Percentiles rank a stretch among this genome's conserved stretches.
phyloP scores from a whole-genome alignment of 2,888 invertebrate species.

The Tiphia femorata region DNA sequence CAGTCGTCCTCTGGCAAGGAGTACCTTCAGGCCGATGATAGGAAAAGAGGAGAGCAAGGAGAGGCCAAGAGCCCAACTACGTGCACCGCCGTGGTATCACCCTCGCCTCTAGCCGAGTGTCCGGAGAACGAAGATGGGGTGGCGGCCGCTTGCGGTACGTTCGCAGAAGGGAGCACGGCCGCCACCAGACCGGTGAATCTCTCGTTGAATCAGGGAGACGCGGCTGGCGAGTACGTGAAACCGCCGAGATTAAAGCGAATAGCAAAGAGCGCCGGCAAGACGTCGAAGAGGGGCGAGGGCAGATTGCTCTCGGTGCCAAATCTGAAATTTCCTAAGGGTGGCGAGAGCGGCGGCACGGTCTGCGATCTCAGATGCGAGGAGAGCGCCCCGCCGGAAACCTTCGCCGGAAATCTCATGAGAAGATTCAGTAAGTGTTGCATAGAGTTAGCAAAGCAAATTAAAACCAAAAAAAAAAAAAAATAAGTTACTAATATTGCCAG shows the following conservation, averaged over 20 bases:
- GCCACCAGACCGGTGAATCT: constrained; percentile 47
- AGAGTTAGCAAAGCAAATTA: no score
- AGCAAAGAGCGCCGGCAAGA: constrained; percentile 67
- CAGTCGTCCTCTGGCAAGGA: constrained; percentile 41
- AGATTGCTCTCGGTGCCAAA: constrained; percentile 84
- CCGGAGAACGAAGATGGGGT: constrained; percentile 12
- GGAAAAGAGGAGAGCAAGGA: constrained; percentile 17
- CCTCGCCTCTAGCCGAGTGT: no score
- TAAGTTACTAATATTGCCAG: constrained; percentile 17
- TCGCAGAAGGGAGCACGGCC: not conserved
- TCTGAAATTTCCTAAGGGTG: constrained; percentile 75
- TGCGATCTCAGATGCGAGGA: constrained; percentile 74
- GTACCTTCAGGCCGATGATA: constrained; percentile 25
- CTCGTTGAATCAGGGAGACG: constrained; percentile 37
- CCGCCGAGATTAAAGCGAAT: constrained; percentile 52
- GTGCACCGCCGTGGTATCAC: constrained; percentile 12
- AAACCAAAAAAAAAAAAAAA: no score
- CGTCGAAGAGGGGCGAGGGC: no score
- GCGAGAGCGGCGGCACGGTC: constrained; percentile 67
- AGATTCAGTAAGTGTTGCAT: constrained; percentile 93
- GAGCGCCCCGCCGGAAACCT: constrained; percentile 59
- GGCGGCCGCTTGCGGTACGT: not conserved
- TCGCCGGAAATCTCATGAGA: constrained; percentile 83
- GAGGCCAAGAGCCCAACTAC: constrained; percentile 30
- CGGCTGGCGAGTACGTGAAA: constrained; percentile 43